Conservation (phyloP, 2,797 vertebrate species). For the Bradypodion pumilum region DNA sequence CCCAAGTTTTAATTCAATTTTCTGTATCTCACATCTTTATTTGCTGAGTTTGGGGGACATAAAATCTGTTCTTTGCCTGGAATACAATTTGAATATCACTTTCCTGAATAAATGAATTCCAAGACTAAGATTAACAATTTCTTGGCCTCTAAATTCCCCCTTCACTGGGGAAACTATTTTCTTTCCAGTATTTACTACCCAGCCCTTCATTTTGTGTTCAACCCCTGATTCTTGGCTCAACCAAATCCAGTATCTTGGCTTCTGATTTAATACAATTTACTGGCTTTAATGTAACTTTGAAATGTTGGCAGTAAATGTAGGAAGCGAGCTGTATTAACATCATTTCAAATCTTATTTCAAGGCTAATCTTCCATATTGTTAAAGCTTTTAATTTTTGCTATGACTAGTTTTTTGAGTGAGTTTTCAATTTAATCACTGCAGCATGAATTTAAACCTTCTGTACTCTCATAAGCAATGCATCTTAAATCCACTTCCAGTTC, state of each 20-base stretch:
- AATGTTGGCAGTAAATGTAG: slow-evolving; percentile 30
- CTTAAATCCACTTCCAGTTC: neutral
- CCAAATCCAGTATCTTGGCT: neutral
- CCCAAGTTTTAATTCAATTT: too few relatives aligned
- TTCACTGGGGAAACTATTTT: fast-evolving
- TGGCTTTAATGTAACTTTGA: slow-evolving; percentile 35
- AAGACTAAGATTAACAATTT: neutral
- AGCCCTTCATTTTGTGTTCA: neutral
- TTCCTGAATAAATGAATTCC: slow-evolving; percentile 24
- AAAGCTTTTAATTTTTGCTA: slow-evolving; percentile 44
- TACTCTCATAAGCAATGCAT: neutral
- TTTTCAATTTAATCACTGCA: slow-evolving; percentile 18
- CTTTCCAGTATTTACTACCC: neutral
- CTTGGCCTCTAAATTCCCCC: neutral
- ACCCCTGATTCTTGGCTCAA: neutral
- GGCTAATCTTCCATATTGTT: slow-evolving; percentile 43
- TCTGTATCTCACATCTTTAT: too few relatives aligned
- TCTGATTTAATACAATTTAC: slow-evolving; percentile 21
- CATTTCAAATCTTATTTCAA: slow-evolving; percentile 49
- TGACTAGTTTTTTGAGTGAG: slow-evolving; percentile 8
- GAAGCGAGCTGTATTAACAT: slow-evolving; percentile 23
- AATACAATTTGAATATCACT: neutral
- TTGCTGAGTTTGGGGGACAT: too few relatives aligned
- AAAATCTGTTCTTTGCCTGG: neutral
- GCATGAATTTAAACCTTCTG: neutral